phyloP scores from a whole-genome alignment of 1,140 invertebrate species.

The Pachypeltis micranthus region DNA sequence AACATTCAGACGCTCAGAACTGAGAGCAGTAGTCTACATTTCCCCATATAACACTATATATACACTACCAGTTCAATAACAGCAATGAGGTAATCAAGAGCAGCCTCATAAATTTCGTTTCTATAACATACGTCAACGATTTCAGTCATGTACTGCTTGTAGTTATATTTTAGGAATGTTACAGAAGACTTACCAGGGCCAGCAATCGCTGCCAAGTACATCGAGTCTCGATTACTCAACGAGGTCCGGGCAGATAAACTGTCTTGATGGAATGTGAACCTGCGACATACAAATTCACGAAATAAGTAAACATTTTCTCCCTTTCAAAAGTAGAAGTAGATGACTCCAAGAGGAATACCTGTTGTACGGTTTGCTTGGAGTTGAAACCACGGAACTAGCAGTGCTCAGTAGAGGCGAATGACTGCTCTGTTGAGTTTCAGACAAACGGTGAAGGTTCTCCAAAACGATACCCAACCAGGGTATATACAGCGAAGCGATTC shows the following conservation, averaged over 20 bases:
- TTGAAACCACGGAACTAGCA: slow-evolving; percentile 29
- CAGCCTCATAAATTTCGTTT: no score
- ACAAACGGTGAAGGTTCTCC: slow-evolving; percentile 61
- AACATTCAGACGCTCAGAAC: no score
- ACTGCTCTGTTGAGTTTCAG: slow-evolving; percentile 23
- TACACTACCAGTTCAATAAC: no score
- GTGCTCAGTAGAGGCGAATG: slow-evolving; percentile 18
- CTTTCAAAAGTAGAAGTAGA: slow-evolving; percentile 18
- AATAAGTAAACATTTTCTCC: slow-evolving; percentile 36
- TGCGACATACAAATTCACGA: slow-evolving; percentile 21
- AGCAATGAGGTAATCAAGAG: no score
- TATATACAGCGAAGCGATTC: slow-evolving; percentile 80
- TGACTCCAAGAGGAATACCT: slow-evolving; percentile 31
- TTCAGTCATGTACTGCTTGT: no score
- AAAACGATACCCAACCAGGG: slow-evolving; percentile 78
- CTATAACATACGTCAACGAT: no score
- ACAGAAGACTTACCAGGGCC: slow-evolving; percentile 59
- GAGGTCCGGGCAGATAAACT: slow-evolving; percentile 37
- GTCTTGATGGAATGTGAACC: slow-evolving; percentile 25
- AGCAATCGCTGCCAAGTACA: slow-evolving; percentile 64
- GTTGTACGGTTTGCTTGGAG: slow-evolving; percentile 37
- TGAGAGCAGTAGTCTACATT: no score
- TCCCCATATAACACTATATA: no score
- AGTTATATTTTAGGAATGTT: no score
- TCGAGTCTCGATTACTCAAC: slow-evolving; percentile 53